phyloP scores from a whole-genome alignment of 1,140 invertebrate genomes.

The Mizuhopecten yessoensis region DNA sequence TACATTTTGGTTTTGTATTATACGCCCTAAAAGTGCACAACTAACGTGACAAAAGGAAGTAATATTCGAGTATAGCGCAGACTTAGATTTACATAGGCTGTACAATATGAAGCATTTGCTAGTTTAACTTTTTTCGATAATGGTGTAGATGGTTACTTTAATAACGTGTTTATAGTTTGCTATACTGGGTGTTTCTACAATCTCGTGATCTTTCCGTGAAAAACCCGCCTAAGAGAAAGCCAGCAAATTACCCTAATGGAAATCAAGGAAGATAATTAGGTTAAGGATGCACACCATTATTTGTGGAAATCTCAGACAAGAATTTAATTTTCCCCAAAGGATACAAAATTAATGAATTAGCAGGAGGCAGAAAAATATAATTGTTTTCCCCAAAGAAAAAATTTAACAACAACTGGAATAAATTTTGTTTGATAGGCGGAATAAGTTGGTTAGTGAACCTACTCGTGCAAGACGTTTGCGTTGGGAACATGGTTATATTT shows the following conservation, averaged over 20 bases:
- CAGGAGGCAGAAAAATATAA: neutral
- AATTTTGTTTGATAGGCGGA: neutral
- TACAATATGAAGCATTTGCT: too few species aligned
- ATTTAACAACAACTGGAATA: neutral
- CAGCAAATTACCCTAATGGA: constrained; percentile 1
- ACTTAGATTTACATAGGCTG: too few species aligned
- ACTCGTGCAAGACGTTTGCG: neutral
- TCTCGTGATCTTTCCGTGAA: neutral
- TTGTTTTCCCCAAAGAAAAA: neutral
- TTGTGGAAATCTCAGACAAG: neutral
- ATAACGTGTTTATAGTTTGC: neutral
- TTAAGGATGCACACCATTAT: constrained; percentile 8
- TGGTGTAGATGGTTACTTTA: neutral
- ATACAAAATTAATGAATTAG: constrained; percentile 16
- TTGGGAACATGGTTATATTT: neutral
- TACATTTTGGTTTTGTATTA: too few species aligned
- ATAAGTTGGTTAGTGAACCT: neutral
- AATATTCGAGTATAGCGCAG: too few species aligned
- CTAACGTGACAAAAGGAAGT: too few species aligned
- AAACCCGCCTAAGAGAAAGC: constrained; percentile 3
- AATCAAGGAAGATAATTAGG: constrained; percentile 24
- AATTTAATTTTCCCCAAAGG: constrained; percentile 35
- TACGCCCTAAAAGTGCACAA: too few species aligned
- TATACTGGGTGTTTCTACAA: neutral
- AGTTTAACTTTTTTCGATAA: too few species aligned